These are phyloP conservation scores for Paradoxurus hermaphroditus DNA, from an alignment of 2,113 vertebrate species.

Conservation along the genomic window DNA sequence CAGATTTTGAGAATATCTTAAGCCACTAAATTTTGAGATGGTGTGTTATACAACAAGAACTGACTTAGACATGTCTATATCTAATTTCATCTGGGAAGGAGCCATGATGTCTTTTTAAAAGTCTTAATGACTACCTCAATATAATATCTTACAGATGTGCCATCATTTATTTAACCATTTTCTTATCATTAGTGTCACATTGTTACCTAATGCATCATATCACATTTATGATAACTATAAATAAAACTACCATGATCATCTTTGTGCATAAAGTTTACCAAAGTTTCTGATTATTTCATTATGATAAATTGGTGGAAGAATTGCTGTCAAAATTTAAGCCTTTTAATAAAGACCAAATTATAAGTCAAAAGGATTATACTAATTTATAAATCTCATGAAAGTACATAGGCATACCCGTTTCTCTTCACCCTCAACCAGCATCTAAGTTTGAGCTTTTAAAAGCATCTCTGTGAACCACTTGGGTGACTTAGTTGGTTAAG, in stretches of 20 bases:
- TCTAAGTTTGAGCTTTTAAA: not conserved
- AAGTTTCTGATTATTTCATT: slow-evolving; percentile 36
- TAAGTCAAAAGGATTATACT: not conserved
- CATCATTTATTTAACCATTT: not conserved
- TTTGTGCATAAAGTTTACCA: slow-evolving; percentile 5
- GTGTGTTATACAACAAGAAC: not conserved
- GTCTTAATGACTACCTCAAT: not conserved
- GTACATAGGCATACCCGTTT: not conserved
- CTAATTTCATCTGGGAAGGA: not conserved
- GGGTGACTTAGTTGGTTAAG: too few relatives aligned
- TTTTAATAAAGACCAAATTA: not conserved
- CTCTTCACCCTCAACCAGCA: not conserved
- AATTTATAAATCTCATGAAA: not conserved
- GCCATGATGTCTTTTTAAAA: not conserved
- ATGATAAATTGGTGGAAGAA: not conserved
- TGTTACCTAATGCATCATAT: not conserved
- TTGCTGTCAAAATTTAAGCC: not conserved
- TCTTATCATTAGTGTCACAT: not conserved
- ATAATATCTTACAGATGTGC: not conserved
- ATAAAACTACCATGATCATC: not conserved
- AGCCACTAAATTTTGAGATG: not conserved
- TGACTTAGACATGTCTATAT: not conserved
- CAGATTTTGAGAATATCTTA: not conserved
- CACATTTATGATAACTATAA: slow-evolving; percentile 9
- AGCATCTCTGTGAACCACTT: not conserved